A percentile compares a stretch with the other conserved stretches of the same genome.
Evolutionary conservation across 2,888 invertebrate species (phyloP).

Genomic region (Seira musarum): DNA sequence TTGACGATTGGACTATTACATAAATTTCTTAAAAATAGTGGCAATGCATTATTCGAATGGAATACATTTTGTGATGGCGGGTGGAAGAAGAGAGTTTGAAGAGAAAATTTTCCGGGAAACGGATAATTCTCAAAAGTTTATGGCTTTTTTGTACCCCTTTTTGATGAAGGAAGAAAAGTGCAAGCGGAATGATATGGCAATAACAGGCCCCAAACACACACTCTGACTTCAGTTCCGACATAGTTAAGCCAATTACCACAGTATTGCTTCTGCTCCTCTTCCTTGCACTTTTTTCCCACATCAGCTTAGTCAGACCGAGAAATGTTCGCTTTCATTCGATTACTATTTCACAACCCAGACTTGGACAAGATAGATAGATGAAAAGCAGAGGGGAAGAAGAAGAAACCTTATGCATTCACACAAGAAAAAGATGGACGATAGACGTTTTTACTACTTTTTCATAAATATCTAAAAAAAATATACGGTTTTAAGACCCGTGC

Average conservation of each 20-base stretch:
- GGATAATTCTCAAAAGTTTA: constrained; percentile 8
- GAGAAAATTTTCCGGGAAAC: not conserved
- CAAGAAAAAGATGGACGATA: constrained; percentile 24
- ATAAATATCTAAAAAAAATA: constrained; percentile 5
- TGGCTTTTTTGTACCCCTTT: not conserved
- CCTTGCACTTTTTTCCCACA: constrained; percentile 12
- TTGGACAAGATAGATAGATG: too few species aligned
- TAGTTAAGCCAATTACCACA: constrained; percentile 57
- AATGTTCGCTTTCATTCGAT: constrained; percentile 4
- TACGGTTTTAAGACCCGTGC: not conserved
- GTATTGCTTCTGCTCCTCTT: constrained; percentile 40
- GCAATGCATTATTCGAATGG: not conserved
- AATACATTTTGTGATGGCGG: not conserved
- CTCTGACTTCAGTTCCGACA: not conserved
- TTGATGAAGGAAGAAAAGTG: not conserved
- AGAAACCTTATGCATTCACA: constrained; percentile 24
- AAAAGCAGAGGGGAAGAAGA: not conserved
- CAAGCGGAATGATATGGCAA: not conserved
- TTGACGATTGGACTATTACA: constrained; percentile 13
- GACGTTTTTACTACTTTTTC: constrained; percentile 26
- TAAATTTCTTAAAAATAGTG: constrained; percentile 7
- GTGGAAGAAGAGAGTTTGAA: not conserved
- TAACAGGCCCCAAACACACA: not conserved
- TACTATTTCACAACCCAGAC: not conserved
- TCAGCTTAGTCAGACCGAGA: not conserved